Percentiles rank a stretch among this genome's conserved stretches.
phyloP scores from a whole-genome alignment of 2,888 invertebrate genomes.

The Venusia cambrica region DNA sequence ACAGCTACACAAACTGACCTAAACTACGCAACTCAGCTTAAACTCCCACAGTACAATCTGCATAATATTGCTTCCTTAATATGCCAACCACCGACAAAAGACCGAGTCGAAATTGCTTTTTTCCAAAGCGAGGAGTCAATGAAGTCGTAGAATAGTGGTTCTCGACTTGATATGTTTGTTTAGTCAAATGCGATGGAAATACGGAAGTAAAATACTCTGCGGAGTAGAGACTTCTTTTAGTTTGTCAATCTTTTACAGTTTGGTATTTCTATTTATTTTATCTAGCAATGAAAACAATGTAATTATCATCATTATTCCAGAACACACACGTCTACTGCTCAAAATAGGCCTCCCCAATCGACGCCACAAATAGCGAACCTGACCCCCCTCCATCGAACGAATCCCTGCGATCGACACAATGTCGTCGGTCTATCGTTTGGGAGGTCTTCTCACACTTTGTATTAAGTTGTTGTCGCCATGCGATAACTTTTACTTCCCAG shows the following conservation, averaged over 20 bases:
- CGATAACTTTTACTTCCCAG: too few species aligned
- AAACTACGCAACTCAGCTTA: conserved; percentile 17
- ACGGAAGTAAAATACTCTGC: conserved; percentile 47
- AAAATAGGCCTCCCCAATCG: too few species aligned
- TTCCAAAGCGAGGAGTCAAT: conserved; percentile 68
- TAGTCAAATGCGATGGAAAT: conserved; percentile 79
- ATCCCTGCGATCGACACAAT: too few species aligned
- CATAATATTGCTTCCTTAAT: conserved; percentile 79
- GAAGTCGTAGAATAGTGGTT: conserved; percentile 67
- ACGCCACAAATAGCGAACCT: too few species aligned
- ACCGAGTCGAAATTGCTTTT: conserved; percentile 69
- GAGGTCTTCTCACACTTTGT: too few species aligned
- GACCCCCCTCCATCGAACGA: too few species aligned
- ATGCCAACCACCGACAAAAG: conserved; percentile 56
- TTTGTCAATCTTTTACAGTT: conserved; percentile 42
- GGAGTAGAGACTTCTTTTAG: conserved; percentile 51
- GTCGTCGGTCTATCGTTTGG: too few species aligned
- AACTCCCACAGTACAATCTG: conserved; percentile 47
- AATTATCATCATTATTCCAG: too few species aligned
- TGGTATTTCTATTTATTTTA: conserved; percentile 22
- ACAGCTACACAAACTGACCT: background rate
- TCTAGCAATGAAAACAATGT: too few species aligned
- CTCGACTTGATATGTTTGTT: conserved; percentile 67
- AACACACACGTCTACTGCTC: too few species aligned
- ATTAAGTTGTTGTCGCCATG: too few species aligned